A percentile compares a stretch with the other conserved stretches of the same genome.
Evolutionary conservation across 2,888 invertebrate species (phyloP).

Genomic region (Glyphotaelius pellucidus): DNA sequence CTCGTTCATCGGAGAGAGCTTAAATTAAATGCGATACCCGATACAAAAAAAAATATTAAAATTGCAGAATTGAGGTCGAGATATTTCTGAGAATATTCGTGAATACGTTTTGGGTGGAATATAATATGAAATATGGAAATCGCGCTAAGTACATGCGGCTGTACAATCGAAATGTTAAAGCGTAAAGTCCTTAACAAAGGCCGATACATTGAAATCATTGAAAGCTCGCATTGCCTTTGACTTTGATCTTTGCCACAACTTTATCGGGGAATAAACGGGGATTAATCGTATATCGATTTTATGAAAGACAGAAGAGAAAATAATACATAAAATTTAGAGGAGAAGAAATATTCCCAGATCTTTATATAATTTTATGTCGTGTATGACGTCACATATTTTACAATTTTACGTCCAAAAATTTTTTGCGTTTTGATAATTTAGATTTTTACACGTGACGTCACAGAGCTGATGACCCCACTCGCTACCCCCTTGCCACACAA

Average conservation of each 20-base stretch:
- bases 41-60: not conserved
- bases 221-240: conserved; percentile 2
- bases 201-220: not conserved
- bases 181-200: not conserved
- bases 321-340: not conserved
- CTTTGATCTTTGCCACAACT: not conserved
- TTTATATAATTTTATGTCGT: too few relatives aligned
- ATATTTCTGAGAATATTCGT: not conserved
- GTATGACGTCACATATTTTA: too few relatives aligned
- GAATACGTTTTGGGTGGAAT: not conserved
- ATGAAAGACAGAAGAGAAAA: not conserved
- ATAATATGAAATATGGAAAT: not conserved
- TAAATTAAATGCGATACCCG: not conserved
- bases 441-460: too few relatives aligned
- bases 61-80: not conserved
- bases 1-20: not conserved
- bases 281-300: not conserved
- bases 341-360: too few relatives aligned
- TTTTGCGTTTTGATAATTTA: too few relatives aligned
- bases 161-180: not conserved
- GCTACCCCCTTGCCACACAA: too few relatives aligned
- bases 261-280: not conserved
- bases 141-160: not conserved
- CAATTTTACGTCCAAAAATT: too few relatives aligned
- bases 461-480: too few relatives aligned